Conservation (phyloP, 1,140 invertebrate genomes). For the Halesus radiatus region DNA sequence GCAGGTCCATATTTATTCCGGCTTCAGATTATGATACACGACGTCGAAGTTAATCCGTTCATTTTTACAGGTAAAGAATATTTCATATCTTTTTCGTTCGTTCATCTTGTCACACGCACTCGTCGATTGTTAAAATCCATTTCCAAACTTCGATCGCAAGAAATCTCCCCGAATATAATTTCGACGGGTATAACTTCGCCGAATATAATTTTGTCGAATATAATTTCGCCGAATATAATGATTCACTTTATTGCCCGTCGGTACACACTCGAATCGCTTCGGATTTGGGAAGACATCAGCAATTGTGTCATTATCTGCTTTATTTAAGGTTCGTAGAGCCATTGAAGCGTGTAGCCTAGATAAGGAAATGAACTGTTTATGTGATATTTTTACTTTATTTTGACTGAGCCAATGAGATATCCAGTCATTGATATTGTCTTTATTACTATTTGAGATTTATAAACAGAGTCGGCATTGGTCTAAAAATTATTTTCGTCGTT, state of each 20-base stretch:
- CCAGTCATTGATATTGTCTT: not conserved
- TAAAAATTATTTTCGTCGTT: no score
- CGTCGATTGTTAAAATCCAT: not conserved
- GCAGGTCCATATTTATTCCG: not conserved
- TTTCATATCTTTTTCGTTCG: not conserved
- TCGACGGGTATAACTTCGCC: no score
- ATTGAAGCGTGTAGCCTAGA: constrained; percentile 9
- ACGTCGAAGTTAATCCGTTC: not conserved
- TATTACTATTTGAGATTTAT: not conserved
- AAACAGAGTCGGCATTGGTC: no score
- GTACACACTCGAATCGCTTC: no score
- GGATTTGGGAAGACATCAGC: not conserved
- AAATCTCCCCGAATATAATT: not conserved
- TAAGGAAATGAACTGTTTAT: constrained; percentile 17
- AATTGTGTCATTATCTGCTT: constrained; percentile 17
- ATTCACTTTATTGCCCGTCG: no score
- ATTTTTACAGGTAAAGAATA: not conserved
- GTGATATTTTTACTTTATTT: constrained; percentile 23
- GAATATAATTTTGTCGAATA: no score
- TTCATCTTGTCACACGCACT: constrained; percentile 8
- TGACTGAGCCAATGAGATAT: not conserved
- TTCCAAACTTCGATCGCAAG: not conserved
- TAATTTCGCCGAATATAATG: no score
- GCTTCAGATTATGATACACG: not conserved
- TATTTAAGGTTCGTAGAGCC: constrained; percentile 2